Conservation (phyloP, 2,797 vertebrate species). For the Gymnodraco acuticeps region DNA sequence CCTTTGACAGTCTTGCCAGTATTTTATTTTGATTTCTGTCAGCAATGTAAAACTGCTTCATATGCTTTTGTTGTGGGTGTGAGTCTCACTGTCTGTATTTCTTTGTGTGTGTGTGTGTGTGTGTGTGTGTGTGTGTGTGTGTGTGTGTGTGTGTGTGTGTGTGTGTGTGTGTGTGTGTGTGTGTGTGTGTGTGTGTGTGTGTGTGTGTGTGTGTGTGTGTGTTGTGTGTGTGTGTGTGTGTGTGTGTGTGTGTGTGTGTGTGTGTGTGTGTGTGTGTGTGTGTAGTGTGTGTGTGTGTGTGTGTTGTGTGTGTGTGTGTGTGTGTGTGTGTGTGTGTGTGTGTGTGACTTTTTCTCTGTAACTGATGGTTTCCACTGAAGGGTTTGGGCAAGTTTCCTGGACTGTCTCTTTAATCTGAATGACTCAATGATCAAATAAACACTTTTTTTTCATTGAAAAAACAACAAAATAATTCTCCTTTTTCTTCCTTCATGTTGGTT, state of each 20-base stretch:
- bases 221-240: too few relatives aligned
- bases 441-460: slow-evolving; percentile 84
- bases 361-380: slow-evolving; percentile 92
- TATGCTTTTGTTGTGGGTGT: slow-evolving; percentile 85
- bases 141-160: slow-evolving; percentile 73
- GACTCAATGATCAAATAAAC: slow-evolving; percentile 87
- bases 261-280: too few relatives aligned
- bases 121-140: slow-evolving; percentile 34
- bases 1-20: slow-evolving; percentile 85
- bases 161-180: too few relatives aligned
- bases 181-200: too few relatives aligned
- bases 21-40: slow-evolving; percentile 85
- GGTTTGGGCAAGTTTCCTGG: slow-evolving; percentile 91
- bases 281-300: too few relatives aligned
- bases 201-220: too few relatives aligned
- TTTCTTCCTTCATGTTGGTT: slow-evolving; percentile 83
- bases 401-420: slow-evolving; percentile 92
- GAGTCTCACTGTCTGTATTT: slow-evolving; percentile 64
- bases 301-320: too few relatives aligned
- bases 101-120: slow-evolving; percentile 67
- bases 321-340: too few relatives aligned
- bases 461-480: slow-evolving; percentile 80
- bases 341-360: slow-evolving; percentile 72
- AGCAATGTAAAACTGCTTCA: slow-evolving; percentile 89
- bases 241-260: too few relatives aligned